Percentiles rank a stretch among this genome's conserved stretches.
phyloP scores from a whole-genome alignment of 2,113 vertebrate genomes.

The Aphelocoma coerulescens region DNA sequence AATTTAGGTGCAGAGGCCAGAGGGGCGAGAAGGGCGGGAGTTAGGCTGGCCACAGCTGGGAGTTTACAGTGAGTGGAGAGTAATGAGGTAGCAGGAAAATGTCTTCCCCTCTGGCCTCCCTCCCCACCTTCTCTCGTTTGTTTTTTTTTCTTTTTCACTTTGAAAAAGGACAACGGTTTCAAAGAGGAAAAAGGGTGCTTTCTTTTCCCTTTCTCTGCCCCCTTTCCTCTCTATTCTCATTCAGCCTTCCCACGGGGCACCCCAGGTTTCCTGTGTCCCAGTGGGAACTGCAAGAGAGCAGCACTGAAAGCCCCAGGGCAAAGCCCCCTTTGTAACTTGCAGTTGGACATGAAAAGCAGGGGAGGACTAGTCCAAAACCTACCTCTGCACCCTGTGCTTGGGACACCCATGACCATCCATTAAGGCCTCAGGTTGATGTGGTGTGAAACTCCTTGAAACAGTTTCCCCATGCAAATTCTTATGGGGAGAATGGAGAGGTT shows the following conservation, averaged over 20 bases:
- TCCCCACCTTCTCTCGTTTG: background rate
- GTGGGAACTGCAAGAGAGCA: background rate
- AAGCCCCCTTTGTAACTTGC: background rate
- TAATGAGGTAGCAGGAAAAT: slow-evolving; percentile 36
- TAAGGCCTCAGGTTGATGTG: background rate
- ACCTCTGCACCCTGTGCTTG: background rate
- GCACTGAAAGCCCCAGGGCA: background rate
- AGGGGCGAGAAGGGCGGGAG: background rate
- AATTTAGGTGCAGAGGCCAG: background rate
- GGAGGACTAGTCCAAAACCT: background rate
- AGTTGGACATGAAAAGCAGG: rapidly evolving
- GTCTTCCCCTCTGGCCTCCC: background rate
- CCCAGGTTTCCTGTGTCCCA: background rate
- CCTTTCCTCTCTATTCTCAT: background rate
- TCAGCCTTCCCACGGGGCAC: background rate
- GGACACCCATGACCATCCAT: background rate
- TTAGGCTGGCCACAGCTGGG: background rate
- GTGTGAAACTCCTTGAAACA: background rate
- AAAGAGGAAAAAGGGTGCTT: background rate
- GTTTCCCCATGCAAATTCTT: background rate
- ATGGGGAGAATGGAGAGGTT: background rate
- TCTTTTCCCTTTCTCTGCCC: background rate
- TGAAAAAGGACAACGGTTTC: background rate
- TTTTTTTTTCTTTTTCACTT: background rate
- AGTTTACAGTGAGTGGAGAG: background rate